Conservation (phyloP, 1,140 invertebrate genomes). For the Homalodisca vitripennis region DNA sequence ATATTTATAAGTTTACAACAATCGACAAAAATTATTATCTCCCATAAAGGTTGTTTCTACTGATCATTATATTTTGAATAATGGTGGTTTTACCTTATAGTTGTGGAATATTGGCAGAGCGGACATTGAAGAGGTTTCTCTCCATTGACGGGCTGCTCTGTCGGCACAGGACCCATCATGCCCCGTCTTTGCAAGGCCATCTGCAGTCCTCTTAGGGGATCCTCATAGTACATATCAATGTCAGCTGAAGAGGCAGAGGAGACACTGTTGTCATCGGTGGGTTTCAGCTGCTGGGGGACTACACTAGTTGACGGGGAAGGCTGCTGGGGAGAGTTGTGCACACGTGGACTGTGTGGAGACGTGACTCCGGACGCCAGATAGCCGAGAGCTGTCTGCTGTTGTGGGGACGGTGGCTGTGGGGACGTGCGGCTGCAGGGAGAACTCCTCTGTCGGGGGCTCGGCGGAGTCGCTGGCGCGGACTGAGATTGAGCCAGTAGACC, state of each 20-base stretch:
- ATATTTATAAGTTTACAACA: no score
- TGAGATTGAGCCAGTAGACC: not conserved
- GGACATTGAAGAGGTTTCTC: conserved; percentile 39
- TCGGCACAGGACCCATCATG: conserved; percentile 27
- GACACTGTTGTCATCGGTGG: conserved; percentile 9
- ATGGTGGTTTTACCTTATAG: conserved; percentile 28
- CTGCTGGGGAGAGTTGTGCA: not conserved
- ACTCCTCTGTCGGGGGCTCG: not conserved
- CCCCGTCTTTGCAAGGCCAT: conserved; percentile 38
- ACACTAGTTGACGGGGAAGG: not conserved
- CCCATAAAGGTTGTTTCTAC: not conserved
- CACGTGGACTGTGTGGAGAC: not conserved
- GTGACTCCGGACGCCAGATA: no score
- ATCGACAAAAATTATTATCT: not conserved
- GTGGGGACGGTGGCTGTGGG: not conserved
- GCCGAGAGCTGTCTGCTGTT: no score
- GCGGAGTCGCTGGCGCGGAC: not conserved
- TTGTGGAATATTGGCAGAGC: conserved; percentile 36
- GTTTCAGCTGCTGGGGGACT: conserved; percentile 1
- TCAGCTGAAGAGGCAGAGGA: not conserved
- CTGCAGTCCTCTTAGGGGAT: conserved; percentile 36
- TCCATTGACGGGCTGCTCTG: not conserved
- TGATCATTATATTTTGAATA: not conserved
- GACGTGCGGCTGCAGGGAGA: not conserved
- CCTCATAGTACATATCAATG: conserved; percentile 28